Evolutionary conservation across 2,113 vertebrate species (phyloP).

Genomic region (Phyllostomus discolor): DNA sequence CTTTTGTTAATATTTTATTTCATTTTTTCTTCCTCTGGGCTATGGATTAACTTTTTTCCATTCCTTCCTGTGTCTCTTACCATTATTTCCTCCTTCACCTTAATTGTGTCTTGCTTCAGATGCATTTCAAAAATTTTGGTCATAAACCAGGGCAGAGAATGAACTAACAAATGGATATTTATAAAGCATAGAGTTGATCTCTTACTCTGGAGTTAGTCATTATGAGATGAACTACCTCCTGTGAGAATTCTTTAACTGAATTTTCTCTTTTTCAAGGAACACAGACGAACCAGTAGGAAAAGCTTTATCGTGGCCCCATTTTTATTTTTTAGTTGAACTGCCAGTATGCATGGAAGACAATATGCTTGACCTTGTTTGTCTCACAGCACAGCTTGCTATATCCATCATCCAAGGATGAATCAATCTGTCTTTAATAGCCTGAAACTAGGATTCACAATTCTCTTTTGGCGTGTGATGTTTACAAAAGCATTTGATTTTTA

Average conservation of each 20-base stretch:
- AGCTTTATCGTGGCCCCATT: not conserved
- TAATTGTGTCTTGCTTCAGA: not conserved
- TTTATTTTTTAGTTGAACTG: not conserved
- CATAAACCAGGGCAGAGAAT: not conserved
- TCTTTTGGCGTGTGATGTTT: not conserved
- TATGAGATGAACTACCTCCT: not conserved
- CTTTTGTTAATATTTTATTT: not conserved
- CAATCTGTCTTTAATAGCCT: not conserved
- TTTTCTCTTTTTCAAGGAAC: not conserved
- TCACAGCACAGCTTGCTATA: not conserved
- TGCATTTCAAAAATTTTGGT: not conserved
- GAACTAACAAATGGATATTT: not conserved
- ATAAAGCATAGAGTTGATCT: not conserved
- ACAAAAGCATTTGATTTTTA: conserved; percentile 52
- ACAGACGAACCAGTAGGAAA: not conserved
- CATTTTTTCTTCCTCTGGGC: not conserved
- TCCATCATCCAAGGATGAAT: not conserved
- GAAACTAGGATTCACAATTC: not conserved
- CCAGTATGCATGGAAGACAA: not conserved
- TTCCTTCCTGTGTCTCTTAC: not conserved
- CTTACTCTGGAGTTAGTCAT: not conserved
- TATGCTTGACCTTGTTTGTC: not conserved
- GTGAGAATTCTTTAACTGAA: not conserved
- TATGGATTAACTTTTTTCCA: not conserved
- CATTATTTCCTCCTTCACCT: not conserved